A percentile compares a stretch with the other conserved stretches of the same genome.
Evolutionary conservation across 2,797 vertebrate species (phyloP).

Genomic region (Sparus aurata): DNA sequence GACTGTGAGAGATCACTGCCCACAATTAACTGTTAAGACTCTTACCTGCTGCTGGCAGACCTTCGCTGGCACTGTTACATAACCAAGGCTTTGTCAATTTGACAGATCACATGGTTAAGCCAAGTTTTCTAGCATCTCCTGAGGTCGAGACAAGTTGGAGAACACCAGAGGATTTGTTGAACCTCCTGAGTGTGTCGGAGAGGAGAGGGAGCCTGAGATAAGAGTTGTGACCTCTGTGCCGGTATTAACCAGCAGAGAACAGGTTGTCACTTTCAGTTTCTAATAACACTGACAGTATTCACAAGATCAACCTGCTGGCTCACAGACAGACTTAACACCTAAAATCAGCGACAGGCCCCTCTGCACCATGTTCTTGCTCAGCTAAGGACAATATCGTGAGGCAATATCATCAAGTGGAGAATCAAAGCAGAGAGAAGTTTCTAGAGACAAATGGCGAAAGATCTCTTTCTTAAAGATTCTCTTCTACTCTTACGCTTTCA

Average conservation of each 20-base stretch:
- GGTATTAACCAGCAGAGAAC: conserved; percentile 43
- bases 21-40: conserved; percentile 83
- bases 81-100: conserved; percentile 63
- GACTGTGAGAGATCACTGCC: conserved; percentile 69
- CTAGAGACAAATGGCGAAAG: neutral
- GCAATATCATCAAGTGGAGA: neutral
- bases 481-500: neutral
- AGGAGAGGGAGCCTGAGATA: conserved; percentile 32
- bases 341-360: neutral
- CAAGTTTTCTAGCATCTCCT: conserved; percentile 24
- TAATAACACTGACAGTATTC: neutral
- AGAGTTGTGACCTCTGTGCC: conserved; percentile 35
- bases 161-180: conserved; percentile 21
- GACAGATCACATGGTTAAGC: conserved; percentile 42
- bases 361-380: neutral
- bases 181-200: conserved; percentile 43
- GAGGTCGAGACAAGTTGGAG: conserved; percentile 34
- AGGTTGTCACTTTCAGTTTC: conserved; percentile 39
- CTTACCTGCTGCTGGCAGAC: conserved; percentile 74
- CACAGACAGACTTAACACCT: conserved; percentile 16
- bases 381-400: neutral
- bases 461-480: too few relatives aligned
- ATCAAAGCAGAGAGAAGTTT: neutral
- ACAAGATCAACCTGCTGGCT: conserved; percentile 13
- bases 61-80: conserved; percentile 62